Conservation (phyloP, 2,113 vertebrate genomes). For the Varanus salvator region DNA sequence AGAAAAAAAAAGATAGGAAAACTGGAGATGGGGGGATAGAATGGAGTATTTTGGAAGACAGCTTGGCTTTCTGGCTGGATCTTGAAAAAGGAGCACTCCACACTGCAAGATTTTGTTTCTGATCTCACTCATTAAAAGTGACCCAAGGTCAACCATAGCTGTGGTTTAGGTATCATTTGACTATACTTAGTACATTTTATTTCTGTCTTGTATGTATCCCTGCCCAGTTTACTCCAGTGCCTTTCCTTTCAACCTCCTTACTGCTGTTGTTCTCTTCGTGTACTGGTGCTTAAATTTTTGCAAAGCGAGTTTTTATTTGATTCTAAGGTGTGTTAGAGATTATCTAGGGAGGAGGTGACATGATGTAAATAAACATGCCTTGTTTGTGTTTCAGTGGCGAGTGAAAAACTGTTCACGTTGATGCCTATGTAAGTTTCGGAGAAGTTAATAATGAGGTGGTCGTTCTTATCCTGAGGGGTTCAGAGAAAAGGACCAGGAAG, state of each 20-base stretch:
- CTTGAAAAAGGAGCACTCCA: too few species aligned
- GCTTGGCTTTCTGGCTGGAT: too few species aligned
- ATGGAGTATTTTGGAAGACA: too few species aligned
- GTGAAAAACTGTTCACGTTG: background rate
- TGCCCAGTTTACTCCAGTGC: background rate
- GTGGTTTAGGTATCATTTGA: background rate
- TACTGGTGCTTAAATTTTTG: background rate
- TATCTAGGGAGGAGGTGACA: background rate
- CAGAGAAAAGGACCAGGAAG: too few species aligned
- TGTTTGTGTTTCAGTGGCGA: background rate
- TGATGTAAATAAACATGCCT: background rate
- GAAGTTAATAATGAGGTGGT: background rate
- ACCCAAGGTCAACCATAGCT: background rate
- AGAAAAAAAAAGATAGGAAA: background rate
- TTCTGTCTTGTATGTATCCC: background rate
- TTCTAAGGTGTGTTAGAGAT: background rate
- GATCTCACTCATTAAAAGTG: too few species aligned
- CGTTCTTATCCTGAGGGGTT: background rate
- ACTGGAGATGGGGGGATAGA: too few species aligned
- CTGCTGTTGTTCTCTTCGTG: background rate
- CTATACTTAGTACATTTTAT: background rate
- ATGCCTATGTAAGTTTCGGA: background rate
- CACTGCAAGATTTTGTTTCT: too few species aligned
- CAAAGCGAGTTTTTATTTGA: background rate
- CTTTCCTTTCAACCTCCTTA: background rate